Base-by-base conservation (phyloP, 2,113 vertebrate genomes). In the Butorides virescens region DNA sequence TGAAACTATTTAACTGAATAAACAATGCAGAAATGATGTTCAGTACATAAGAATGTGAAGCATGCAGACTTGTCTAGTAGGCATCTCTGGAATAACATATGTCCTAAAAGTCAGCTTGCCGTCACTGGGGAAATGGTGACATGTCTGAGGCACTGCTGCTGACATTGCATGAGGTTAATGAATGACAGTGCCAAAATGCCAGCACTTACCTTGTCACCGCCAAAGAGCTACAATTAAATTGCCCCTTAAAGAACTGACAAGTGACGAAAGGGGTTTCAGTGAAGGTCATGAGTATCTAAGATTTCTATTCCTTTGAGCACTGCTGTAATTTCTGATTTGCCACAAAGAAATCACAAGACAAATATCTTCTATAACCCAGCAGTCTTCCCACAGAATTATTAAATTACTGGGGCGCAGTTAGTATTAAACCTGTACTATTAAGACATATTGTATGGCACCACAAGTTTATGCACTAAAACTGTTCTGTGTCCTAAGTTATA, bases 181-280 rank as follows among this genome's bases (percentile, higher is more conserved):
- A 98, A 98, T 97, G 97, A 97, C 97, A 95, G 97, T 97, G 97
- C 97, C 96, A 97, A 98, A 98, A 98, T 97, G 96, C 97, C 96
- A 97, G 97, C 96, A 98, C 95, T 98, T 98, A 98, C 96, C 97
- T 96, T 98, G 98, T 98, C 97, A 98, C 97, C 90, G 27, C 97
- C 97, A 97, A 97, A 96, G 96, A 98, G 97, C 96, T 96, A 90
- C 98, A 97, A 98, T 98, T 98, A 98, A 98, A 98, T 98, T 97
- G 95, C 92, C 96, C 97, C 97, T 97, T 98, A 98, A 98, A 97
- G 95, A 94, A 97, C 95, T 97, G 98, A 98, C 95, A 95, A 97
- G 98, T 91, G 98, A 98, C 98, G 98, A 99, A 98, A 99, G 98
- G 97, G 98, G 98, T 98, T 98, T 98, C 98, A 96, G 97, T 97